phyloP scores from a whole-genome alignment of 2,888 invertebrate species.

The Drosophila borealis region DNA sequence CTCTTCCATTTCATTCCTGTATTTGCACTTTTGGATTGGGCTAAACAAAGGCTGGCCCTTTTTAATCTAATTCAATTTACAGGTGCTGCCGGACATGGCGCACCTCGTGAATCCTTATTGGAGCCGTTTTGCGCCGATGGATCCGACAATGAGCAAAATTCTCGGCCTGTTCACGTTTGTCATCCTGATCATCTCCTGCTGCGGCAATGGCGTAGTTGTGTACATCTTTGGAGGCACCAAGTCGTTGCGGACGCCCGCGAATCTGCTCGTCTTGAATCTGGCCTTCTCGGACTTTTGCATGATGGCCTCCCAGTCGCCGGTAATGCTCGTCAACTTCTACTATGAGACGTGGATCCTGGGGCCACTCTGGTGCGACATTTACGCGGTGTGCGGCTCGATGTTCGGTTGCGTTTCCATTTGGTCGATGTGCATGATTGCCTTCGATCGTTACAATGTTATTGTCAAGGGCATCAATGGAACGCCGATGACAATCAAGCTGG shows the following conservation, averaged over 20 bases:
- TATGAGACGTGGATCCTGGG: conserved; percentile 84
- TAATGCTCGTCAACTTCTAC: conserved; percentile 85
- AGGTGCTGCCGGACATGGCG: conserved; percentile 88
- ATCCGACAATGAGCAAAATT: conserved; percentile 93
- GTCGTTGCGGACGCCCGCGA: conserved; percentile 93
- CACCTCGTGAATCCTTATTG: conserved; percentile 90
- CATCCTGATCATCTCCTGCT: conserved; percentile 87
- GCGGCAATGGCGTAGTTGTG: conserved; percentile 84
- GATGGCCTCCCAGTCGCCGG: conserved; percentile 88
- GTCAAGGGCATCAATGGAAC: conserved; percentile 95
- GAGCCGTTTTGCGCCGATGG: conserved; percentile 95
- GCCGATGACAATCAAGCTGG: conserved; percentile 92
- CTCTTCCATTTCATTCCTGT: too few species aligned
- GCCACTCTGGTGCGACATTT: conserved; percentile 93
- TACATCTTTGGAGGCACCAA: conserved; percentile 84
- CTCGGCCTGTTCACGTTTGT: conserved; percentile 92
- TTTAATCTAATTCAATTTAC: neutral
- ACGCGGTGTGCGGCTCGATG: conserved; percentile 94
- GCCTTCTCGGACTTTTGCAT: conserved; percentile 94
- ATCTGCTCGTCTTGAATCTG: conserved; percentile 95
- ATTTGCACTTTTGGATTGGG: too few species aligned
- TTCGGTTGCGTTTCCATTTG: conserved; percentile 96
- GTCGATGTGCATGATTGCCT: conserved; percentile 96
- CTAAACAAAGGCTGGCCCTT: too few species aligned
- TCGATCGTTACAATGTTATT: conserved; percentile 97